A percentile compares a stretch with the other conserved stretches of the same genome.
Evolutionary conservation across 2,888 invertebrate species (phyloP).

Genomic region (Nomada ferruginata): DNA sequence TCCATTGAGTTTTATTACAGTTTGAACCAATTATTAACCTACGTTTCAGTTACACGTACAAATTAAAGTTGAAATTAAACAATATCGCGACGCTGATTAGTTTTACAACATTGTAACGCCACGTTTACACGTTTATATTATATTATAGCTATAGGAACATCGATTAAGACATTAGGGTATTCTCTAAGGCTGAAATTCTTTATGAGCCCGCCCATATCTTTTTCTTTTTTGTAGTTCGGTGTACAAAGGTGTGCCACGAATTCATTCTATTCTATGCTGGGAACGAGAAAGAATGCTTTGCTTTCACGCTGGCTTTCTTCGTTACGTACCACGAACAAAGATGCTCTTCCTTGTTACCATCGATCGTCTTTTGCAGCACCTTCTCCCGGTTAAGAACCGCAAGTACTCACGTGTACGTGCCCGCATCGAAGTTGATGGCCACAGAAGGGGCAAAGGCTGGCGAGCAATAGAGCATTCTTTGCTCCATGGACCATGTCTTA

Average conservation of each 20-base stretch:
- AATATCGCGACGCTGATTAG: no score
- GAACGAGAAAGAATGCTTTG: not conserved
- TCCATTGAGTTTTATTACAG: no score
- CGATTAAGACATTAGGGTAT: not conserved
- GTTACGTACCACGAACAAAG: conserved; percentile 13
- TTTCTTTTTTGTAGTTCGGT: not conserved
- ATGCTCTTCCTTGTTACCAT: conserved; percentile 21
- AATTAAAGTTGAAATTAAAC: no score
- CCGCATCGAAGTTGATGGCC: conserved; percentile 45
- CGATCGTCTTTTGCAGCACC: conserved; percentile 27
- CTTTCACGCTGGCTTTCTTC: conserved; percentile 17
- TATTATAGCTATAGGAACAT: not conserved
- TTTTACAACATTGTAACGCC: no score
- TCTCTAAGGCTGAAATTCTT: no score
- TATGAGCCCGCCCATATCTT: no score
- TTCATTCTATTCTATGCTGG: conserved; percentile 15
- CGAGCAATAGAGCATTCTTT: conserved; percentile 65
- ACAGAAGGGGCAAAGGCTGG: conserved; percentile 28
- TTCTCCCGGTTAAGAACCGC: conserved; percentile 24
- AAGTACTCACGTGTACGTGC: conserved; percentile 31
- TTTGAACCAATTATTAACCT: no score
- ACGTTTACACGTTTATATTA: no score
- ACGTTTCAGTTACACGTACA: no score
- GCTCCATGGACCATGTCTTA: conserved; percentile 42
- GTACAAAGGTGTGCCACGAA: not conserved